A percentile compares a stretch with the other conserved stretches of the same genome.
These are phyloP conservation scores for Lepidonotus clava DNA, from an alignment of 2,888 invertebrate species.

Conservation along the genomic window DNA sequence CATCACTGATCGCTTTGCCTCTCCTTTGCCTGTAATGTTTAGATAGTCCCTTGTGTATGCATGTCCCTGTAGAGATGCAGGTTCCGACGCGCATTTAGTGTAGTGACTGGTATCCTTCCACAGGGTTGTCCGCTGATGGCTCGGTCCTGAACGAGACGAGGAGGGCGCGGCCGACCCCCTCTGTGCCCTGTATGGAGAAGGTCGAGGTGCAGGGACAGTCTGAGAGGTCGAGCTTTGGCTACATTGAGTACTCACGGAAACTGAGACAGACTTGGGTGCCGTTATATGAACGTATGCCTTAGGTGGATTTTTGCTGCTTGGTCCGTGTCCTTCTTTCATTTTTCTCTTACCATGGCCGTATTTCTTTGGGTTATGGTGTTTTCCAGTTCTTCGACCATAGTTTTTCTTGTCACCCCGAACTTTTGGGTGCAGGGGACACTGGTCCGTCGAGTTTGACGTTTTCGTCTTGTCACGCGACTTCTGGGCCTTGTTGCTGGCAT, in stretches of 20 bases:
- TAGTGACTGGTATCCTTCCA: neutral
- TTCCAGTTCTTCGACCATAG: neutral
- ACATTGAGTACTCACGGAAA: neutral
- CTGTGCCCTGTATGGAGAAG: neutral
- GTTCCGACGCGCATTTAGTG: neutral
- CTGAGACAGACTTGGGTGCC: neutral
- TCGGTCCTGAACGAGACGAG: neutral
- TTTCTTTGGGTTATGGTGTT: neutral
- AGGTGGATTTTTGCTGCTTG: neutral
- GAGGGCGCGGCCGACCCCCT: neutral
- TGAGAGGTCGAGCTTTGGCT: neutral
- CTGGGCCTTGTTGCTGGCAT: neutral
- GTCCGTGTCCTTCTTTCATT: neutral
- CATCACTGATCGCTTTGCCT: neutral
- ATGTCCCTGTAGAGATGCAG: neutral
- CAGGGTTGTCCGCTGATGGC: neutral
- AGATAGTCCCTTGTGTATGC: neutral
- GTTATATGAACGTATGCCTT: constrained; percentile 10
- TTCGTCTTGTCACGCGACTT: neutral
- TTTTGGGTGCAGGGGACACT: neutral
- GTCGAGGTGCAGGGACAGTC: neutral
- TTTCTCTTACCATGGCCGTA: neutral
- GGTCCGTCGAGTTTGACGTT: neutral
- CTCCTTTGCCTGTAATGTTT: too few species aligned
- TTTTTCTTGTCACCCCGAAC: neutral